Percentiles rank a stretch among this genome's conserved stretches.
Evolutionary conservation across 2,113 vertebrate genomes (phyloP).

Genomic region (Microcebus jonahi): DNA sequence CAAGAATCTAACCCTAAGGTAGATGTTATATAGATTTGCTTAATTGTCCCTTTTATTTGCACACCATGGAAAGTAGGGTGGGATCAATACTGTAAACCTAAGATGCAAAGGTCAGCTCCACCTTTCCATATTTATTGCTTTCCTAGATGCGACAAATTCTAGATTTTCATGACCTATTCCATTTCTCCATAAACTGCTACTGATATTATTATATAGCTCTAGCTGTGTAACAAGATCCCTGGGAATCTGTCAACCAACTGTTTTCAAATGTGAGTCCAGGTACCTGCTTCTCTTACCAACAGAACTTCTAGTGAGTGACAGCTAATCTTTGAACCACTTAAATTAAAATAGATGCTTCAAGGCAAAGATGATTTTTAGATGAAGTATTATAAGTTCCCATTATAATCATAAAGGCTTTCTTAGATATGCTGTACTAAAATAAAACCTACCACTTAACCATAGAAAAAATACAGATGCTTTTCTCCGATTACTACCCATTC

Average conservation of each 20-base stretch:
- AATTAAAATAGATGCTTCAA: conserved; percentile 58
- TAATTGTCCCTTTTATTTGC: background rate
- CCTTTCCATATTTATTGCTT: background rate
- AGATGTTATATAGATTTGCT: background rate
- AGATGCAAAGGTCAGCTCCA: background rate
- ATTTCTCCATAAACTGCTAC: background rate
- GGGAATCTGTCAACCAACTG: conserved; percentile 31
- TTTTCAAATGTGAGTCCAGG: conserved; percentile 51
- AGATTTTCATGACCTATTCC: background rate
- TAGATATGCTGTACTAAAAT: conserved; percentile 53
- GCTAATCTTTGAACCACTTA: conserved; percentile 59
- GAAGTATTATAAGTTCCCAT: conserved; percentile 55
- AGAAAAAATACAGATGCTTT: conserved; percentile 32
- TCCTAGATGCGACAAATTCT: background rate
- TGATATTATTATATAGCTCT: conserved; percentile 31
- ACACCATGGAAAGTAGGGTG: background rate
- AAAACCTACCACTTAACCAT: conserved; percentile 35
- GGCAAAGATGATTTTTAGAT: conserved; percentile 45
- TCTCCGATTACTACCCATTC: conserved; percentile 1
- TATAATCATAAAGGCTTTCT: conserved; percentile 46
- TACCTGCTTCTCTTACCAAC: background rate
- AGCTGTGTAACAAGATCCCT: background rate
- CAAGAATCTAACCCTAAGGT: background rate
- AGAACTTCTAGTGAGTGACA: conserved; percentile 66
- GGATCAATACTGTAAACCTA: background rate